Conservation (phyloP, 1,140 invertebrate genomes). For the Latrodectus geometricus region DNA sequence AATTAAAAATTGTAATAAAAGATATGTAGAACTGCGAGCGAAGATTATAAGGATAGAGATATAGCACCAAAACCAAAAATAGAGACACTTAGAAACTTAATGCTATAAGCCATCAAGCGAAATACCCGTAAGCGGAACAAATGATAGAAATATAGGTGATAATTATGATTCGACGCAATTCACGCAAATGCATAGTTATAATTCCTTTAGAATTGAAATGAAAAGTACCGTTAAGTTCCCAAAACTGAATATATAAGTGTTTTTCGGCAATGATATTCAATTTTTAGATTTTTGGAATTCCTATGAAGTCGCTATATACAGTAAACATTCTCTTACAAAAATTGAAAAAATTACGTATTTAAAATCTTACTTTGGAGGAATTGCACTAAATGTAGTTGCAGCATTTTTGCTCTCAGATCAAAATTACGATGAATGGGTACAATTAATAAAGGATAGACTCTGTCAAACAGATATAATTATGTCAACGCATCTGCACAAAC, state of each 20-base stretch:
- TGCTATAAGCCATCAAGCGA: not conserved
- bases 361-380: not conserved
- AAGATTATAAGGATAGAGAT: not conserved
- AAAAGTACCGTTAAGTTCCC: not conserved
- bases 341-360: conserved; percentile 17
- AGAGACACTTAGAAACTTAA: not conserved
- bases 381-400: not conserved
- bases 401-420: not conserved
- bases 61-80: not conserved
- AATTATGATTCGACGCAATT: not conserved
- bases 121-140: not conserved
- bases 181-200: not conserved
- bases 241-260: not conserved
- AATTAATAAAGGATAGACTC: conserved; percentile 9
- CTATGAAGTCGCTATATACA: not conserved
- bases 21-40: not conserved
- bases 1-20: conserved; percentile 6
- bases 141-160: not conserved
- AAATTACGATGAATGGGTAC: not conserved
- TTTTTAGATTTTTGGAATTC: conserved; percentile 13
- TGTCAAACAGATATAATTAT: conserved; percentile 7
- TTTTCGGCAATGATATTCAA: not conserved
- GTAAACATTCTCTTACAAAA: not conserved
- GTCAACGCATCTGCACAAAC: too few species aligned
- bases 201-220: not conserved